These are phyloP conservation scores for Athene cunicularia DNA, from an alignment of 2,113 vertebrate genomes.

Conservation along the genomic window DNA sequence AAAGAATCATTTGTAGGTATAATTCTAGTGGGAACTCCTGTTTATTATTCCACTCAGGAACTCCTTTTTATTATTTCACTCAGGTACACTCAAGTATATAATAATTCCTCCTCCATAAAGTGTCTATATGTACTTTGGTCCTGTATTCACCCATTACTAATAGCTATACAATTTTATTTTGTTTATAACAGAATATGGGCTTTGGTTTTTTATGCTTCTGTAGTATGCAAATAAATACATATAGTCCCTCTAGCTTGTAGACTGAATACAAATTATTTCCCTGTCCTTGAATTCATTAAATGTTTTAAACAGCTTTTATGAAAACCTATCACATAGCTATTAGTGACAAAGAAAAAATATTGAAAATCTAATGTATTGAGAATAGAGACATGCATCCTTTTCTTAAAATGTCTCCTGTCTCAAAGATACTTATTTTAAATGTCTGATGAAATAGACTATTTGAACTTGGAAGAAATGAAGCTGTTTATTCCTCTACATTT, in stretches of 20 bases:
- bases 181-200: neutral
- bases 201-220: neutral
- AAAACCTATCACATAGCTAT: neutral
- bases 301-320: neutral
- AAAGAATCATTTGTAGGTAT: neutral
- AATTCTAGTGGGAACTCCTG: neutral
- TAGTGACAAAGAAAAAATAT: neutral
- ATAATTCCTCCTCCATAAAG: neutral
- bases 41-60: neutral
- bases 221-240: constrained; percentile 32
- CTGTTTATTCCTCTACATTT: neutral
- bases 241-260: neutral
- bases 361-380: neutral
- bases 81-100: neutral
- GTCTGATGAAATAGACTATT: neutral
- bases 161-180: neutral
- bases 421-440: neutral
- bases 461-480: neutral
- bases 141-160: constrained; percentile 7
- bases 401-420: neutral
- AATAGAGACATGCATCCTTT: neutral
- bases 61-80: neutral
- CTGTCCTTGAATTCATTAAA: neutral
- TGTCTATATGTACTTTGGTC: neutral
- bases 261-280: neutral